Percentiles rank a stretch among this genome's conserved stretches.
Evolutionary conservation across 2,113 vertebrate species (phyloP).

Genomic region (Ailuropoda melanoleuca): DNA sequence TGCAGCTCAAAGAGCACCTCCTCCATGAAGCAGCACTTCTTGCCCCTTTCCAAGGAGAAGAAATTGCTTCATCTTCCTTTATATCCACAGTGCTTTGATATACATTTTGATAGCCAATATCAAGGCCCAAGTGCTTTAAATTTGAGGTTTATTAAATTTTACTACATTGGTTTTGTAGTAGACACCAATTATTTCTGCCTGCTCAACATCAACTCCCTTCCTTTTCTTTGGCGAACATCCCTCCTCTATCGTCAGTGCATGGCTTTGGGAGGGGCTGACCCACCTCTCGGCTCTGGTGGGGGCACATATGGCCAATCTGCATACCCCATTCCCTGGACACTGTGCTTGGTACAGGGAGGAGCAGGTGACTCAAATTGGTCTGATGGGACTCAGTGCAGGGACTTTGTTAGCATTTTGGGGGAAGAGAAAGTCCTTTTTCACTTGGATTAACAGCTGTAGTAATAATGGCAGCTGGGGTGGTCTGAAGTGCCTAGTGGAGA

Average conservation of each 20-base stretch:
- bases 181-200: not conserved
- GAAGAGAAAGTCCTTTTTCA: not conserved
- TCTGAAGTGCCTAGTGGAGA: not conserved
- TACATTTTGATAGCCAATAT: not conserved
- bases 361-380: not conserved
- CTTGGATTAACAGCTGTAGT: not conserved
- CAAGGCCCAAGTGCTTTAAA: not conserved
- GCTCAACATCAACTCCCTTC: not conserved
- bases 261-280: not conserved
- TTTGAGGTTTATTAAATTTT: not conserved
- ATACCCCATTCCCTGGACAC: not conserved
- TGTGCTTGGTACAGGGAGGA: not conserved
- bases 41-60: not conserved
- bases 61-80: not conserved
- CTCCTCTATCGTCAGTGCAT: not conserved
- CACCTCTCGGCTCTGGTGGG: not conserved
- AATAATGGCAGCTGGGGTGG: not conserved
- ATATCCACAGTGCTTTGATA: not conserved
- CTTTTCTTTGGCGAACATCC: not conserved
- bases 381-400: not conserved
- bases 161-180: not conserved
- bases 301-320: not conserved
- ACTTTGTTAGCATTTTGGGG: not conserved
- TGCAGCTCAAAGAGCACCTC: not conserved
- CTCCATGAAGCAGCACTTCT: not conserved